Percentiles rank a stretch among this genome's conserved stretches.
These are phyloP conservation scores for Apamea monoglypha DNA, from an alignment of 2,888 invertebrate species.

Conservation along the genomic window DNA sequence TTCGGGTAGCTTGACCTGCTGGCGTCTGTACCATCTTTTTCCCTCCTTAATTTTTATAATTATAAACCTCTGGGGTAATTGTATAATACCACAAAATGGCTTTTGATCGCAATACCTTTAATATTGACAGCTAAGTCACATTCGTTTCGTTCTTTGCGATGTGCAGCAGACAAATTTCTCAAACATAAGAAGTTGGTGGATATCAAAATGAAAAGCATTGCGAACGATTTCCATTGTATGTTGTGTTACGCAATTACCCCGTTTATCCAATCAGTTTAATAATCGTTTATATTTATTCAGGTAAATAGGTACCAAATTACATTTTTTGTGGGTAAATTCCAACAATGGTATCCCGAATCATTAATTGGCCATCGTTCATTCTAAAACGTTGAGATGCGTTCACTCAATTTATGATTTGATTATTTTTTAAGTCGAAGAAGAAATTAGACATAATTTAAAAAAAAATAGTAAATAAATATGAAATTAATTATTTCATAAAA, in stretches of 20 bases:
- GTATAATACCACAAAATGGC: background rate
- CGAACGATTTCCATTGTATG: background rate
- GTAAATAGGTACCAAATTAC: constrained; percentile 8
- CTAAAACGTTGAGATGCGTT: constrained; percentile 58
- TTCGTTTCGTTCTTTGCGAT: background rate
- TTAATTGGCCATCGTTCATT: constrained; percentile 68
- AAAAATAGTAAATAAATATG: background rate
- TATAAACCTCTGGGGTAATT: background rate
- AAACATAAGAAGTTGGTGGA: too few relatives aligned
- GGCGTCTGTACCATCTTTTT: background rate
- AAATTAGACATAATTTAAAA: background rate
- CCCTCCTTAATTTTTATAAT: background rate
- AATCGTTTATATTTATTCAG: background rate
- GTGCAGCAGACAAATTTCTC: background rate
- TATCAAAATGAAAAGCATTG: background rate
- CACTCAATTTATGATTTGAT: constrained; percentile 64
- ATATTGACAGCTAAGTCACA: background rate
- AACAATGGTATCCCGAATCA: constrained; percentile 58
- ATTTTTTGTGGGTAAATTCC: constrained; percentile 38
- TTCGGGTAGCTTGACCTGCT: too few relatives aligned
- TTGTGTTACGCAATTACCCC: background rate
- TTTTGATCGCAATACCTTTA: background rate
- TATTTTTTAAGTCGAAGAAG: background rate
- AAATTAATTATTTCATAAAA: background rate
- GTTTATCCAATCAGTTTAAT: background rate